These are phyloP conservation scores for Myotis lucifugus DNA, from an alignment of 2,113 vertebrate species.

Conservation along the genomic window DNA sequence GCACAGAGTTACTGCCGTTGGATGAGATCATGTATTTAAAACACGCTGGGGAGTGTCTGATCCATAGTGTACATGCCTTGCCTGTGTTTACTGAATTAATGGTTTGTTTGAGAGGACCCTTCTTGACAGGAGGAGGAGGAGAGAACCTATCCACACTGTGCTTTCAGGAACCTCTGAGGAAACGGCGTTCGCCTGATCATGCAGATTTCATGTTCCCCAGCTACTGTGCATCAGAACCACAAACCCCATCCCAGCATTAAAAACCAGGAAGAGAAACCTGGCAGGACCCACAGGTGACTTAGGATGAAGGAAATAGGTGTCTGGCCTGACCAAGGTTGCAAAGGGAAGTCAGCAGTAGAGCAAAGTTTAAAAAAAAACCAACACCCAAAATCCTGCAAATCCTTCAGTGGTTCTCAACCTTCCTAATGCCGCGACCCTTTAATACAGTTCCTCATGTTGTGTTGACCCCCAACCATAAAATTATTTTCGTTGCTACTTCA, in stretches of 20 bases:
- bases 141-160: neutral
- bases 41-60: neutral
- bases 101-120: neutral
- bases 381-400: slow-evolving; percentile 45
- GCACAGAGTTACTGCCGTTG: neutral
- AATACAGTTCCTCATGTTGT: too few relatives aligned
- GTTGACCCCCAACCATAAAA: too few relatives aligned
- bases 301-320: slow-evolving; percentile 37
- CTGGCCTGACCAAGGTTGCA: slow-evolving; percentile 23
- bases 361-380: neutral
- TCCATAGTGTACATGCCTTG: neutral
- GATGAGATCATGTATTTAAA: slow-evolving; percentile 14
- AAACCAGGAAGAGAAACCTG: slow-evolving; percentile 58
- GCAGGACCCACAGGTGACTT: neutral
- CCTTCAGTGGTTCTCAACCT: neutral
- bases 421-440: too few relatives aligned
- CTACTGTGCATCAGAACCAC: neutral
- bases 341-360: slow-evolving; percentile 16
- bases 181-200: neutral
- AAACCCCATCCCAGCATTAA: neutral
- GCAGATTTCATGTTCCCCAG: neutral
- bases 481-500: too few relatives aligned
- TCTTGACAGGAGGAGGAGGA: neutral
- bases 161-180: slow-evolving; percentile 6
- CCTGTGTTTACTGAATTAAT: slow-evolving; percentile 3